Percentiles rank a stretch among this genome's conserved stretches.
phyloP scores from a whole-genome alignment of 2,888 invertebrate species.

The Heliconius cydno region DNA sequence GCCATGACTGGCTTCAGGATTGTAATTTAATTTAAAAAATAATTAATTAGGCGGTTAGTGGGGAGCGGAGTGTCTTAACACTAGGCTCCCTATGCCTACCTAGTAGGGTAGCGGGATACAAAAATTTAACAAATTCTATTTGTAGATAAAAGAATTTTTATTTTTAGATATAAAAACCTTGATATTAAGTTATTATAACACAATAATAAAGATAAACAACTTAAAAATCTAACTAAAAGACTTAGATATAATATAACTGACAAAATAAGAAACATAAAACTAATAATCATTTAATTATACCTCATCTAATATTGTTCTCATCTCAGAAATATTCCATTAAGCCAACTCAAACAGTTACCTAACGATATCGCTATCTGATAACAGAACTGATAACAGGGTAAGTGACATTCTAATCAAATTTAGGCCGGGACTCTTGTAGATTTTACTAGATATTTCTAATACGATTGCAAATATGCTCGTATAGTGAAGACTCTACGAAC shows the following conservation, averaged over 20 bases:
- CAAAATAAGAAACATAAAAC: not conserved
- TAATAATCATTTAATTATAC: not conserved
- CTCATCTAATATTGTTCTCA: not conserved
- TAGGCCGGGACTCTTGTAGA: conserved; percentile 19
- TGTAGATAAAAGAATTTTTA: too few relatives aligned
- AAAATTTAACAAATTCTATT: too few relatives aligned
- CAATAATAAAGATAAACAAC: too few relatives aligned
- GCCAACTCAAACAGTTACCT: conserved; percentile 30
- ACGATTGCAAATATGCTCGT: not conserved
- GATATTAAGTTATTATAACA: too few relatives aligned
- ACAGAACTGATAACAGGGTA: conserved; percentile 18
- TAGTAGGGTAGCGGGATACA: too few relatives aligned
- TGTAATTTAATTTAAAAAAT: too few relatives aligned
- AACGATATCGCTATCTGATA: conserved; percentile 30
- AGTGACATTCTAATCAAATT: conserved; percentile 15
- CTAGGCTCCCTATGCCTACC: too few relatives aligned
- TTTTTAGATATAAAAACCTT: too few relatives aligned
- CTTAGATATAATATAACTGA: not conserved
- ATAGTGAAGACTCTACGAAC: not conserved
- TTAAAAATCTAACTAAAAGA: not conserved
- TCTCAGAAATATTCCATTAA: conserved; percentile 30
- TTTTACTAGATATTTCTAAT: conserved; percentile 4
- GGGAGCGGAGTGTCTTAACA: too few relatives aligned
- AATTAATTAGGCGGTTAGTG: too few relatives aligned
- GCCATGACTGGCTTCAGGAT: too few relatives aligned